A percentile compares a stretch with the other conserved stretches of the same genome.
Conservation (phyloP, 2,888 invertebrate species). For the Microplitis deprimator region DNA sequence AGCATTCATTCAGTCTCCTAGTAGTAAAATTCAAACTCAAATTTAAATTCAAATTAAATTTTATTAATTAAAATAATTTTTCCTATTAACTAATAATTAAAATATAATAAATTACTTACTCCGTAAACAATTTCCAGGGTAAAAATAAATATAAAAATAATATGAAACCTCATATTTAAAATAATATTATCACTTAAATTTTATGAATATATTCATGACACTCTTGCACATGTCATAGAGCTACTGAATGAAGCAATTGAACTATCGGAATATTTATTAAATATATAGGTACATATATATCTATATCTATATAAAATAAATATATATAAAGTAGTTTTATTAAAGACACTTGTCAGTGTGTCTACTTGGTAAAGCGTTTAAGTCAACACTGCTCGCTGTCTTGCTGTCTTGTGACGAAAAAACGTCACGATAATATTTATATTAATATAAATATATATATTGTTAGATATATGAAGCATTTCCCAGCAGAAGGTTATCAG, state of each 20-base stretch:
- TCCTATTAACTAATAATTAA: not conserved
- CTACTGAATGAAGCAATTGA: not conserved
- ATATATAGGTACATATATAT: not conserved
- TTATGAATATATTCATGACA: not conserved
- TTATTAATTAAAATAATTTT: not conserved
- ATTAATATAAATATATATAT: constrained; percentile 31
- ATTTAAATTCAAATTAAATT: too few species aligned
- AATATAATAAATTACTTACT: not conserved
- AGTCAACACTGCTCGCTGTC: constrained; percentile 16
- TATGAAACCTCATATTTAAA: not conserved
- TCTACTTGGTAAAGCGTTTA: not conserved
- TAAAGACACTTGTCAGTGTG: not conserved
- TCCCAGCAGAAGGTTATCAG: constrained; percentile 56
- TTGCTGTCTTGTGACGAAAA: constrained; percentile 6
- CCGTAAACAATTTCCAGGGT: not conserved
- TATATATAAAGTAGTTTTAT: constrained; percentile 1
- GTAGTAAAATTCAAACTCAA: too few species aligned
- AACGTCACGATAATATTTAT: not conserved
- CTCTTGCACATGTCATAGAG: not conserved
- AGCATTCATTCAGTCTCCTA: too few species aligned
- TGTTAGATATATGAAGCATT: constrained; percentile 35
- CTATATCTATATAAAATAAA: not conserved
- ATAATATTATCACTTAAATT: not conserved
- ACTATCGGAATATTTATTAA: not conserved
- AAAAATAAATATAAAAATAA: not conserved